A percentile compares a stretch with the other conserved stretches of the same genome.
Conservation (phyloP, 1,140 invertebrate genomes). For the Belonocnema kinseyi region DNA sequence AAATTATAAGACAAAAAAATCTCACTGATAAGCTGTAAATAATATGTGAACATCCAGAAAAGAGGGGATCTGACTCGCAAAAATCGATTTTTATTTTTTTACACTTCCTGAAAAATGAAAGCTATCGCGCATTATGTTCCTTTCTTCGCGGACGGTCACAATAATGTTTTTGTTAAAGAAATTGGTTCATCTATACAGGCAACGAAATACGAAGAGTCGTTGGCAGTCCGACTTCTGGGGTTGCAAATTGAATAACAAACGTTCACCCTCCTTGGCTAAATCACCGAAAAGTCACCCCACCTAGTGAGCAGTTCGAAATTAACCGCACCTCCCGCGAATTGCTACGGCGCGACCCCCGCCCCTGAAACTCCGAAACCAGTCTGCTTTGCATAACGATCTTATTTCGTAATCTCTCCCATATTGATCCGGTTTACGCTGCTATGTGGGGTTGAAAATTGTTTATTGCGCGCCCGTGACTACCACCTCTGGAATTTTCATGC, state of each 20-base stretch:
- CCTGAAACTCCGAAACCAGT: constrained; percentile 42
- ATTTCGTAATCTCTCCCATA: constrained; percentile 71
- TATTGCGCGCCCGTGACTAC: constrained; percentile 43
- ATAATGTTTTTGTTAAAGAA: too few species aligned
- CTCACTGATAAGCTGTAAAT: too few species aligned
- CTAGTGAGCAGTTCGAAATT: constrained; percentile 63
- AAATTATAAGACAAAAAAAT: too few species aligned
- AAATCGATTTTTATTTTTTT: too few species aligned
- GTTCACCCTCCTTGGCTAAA: constrained; percentile 69
- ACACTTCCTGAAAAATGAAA: too few species aligned
- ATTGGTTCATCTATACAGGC: neutral
- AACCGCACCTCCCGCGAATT: constrained; percentile 69
- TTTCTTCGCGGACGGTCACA: too few species aligned
- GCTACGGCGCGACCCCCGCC: constrained; percentile 42
- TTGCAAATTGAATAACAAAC: constrained; percentile 75
- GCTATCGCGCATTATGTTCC: too few species aligned
- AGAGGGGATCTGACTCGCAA: too few species aligned
- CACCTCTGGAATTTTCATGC: constrained; percentile 1
- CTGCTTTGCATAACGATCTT: constrained; percentile 74
- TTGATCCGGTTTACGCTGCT: constrained; percentile 67
- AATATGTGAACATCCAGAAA: too few species aligned
- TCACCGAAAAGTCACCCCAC: constrained; percentile 68
- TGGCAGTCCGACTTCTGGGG: constrained; percentile 49
- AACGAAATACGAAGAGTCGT: constrained; percentile 46
- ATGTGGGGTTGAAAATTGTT: constrained; percentile 52